A percentile compares a stretch with the other conserved stretches of the same genome.
Evolutionary conservation across 1,140 invertebrate species (phyloP).

Genomic region (Cyclargus thomasi): DNA sequence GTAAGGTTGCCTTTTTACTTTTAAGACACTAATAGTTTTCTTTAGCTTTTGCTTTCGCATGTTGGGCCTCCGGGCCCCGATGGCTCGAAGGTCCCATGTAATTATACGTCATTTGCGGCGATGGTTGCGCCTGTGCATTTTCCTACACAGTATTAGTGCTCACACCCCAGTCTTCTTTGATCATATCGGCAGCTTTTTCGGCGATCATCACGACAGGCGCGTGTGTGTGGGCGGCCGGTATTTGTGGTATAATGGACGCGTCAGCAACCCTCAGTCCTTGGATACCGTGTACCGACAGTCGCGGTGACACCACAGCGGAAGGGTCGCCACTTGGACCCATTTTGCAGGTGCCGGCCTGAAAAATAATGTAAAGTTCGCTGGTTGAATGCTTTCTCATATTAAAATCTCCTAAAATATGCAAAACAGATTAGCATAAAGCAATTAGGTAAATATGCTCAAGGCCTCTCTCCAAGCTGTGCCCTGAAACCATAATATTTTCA

Average conservation of each 20-base stretch:
- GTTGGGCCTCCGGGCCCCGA: too few species aligned
- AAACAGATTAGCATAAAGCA: too few species aligned
- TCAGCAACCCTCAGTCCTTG: constrained; percentile 77
- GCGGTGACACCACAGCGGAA: constrained; percentile 87
- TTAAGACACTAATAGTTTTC: too few species aligned
- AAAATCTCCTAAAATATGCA: not conserved
- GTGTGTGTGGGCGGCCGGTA: constrained; percentile 79
- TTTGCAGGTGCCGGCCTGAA: constrained; percentile 83
- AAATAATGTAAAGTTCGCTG: constrained; percentile 12
- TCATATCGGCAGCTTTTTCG: constrained; percentile 79
- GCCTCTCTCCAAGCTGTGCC: too few species aligned
- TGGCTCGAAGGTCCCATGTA: too few species aligned
- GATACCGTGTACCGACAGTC: constrained; percentile 77
- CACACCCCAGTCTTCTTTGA: constrained; percentile 78
- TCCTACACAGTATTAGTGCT: not conserved
- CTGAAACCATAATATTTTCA: too few species aligned
- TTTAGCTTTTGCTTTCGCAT: too few species aligned
- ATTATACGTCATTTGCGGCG: too few species aligned
- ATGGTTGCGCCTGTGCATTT: too few species aligned
- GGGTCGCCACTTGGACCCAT: constrained; percentile 87
- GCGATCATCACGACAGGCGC: constrained; percentile 80
- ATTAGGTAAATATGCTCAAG: too few species aligned
- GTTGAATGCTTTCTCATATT: too few species aligned
- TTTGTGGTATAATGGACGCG: constrained; percentile 80
- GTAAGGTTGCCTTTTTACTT: too few species aligned